Evolutionary conservation across 1,140 invertebrate genomes (phyloP), one percentile per base, ranked within the genome.

Genomic region (Arion vulgaris): DNA sequence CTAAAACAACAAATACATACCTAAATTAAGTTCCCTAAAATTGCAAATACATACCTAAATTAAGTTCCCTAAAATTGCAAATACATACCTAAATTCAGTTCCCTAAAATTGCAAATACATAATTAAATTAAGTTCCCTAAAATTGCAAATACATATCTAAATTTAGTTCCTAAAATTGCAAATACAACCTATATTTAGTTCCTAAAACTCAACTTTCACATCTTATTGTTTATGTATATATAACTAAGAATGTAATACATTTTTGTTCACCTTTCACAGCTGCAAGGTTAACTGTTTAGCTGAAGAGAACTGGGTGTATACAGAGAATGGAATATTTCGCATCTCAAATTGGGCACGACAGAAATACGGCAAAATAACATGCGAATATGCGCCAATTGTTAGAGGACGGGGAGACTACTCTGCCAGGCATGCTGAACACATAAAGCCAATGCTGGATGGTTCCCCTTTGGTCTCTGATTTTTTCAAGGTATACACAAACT

Each of bases 251-350:
- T 15, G 26, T 57, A 9, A 57, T 19, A 57, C 23, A 57, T 57
- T 2, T 57, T 23, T 57, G 53, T 49, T 49, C 53, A 4, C 28
- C 17, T 4, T 32, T 94, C 69, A 92, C 96, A 38, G 88, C 93
- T 87, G 89, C 90, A 17, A 93, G 41, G 71, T 72, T 26, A 72
- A 19, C 2, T 72, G 71, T 23, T n/a, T 94, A 19, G 93, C 94
- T 77, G 79, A 83, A 28, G 80, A 83, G 11, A 81, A 91, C 74
- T 91, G 90, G 90, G 81, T 91, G 15, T 78, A 84, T 36, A 84
- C 86, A 1, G 81, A 74, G 39, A 88, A 87, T 76, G 89, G 89
- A 36, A 85, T 83, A 0, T 86, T 88, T 36, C 85, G 83, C n/a
- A 86, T 89, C 36, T 85, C 87, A 0, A 53, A 68, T 1, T 57